phyloP scores from a whole-genome alignment of 2,888 invertebrate genomes.

The Drosophila hamatofila region DNA sequence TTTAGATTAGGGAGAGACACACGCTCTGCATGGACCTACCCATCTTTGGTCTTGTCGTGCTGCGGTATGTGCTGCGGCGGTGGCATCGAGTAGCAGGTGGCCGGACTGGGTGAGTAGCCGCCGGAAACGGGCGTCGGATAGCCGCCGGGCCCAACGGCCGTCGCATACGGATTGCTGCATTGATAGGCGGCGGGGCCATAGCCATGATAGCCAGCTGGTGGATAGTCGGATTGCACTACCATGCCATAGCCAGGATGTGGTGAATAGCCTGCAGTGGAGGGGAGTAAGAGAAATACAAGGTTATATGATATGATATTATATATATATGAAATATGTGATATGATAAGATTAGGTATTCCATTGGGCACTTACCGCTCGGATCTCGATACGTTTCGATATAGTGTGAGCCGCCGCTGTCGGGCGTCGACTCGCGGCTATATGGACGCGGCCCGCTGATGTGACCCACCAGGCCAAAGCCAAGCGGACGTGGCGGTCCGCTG shows the following conservation, averaged over 20 bases:
- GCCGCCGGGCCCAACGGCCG: conserved; percentile 86
- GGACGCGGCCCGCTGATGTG: conserved; percentile 88
- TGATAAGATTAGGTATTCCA: background rate
- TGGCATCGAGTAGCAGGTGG: conserved; percentile 94
- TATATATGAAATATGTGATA: background rate
- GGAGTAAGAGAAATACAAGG: background rate
- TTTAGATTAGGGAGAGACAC: conserved; percentile 41
- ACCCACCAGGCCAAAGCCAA: conserved; percentile 87
- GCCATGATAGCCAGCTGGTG: conserved; percentile 90
- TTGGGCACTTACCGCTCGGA: conserved; percentile 89
- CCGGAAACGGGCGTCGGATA: conserved; percentile 90
- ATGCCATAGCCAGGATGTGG: conserved; percentile 94
- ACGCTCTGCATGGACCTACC: conserved; percentile 78
- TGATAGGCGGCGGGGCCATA: conserved; percentile 89
- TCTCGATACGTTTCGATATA: conserved; percentile 95
- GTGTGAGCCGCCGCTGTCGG: conserved; percentile 95
- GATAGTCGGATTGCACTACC: conserved; percentile 92
- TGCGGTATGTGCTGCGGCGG: conserved; percentile 91
- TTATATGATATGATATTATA: background rate
- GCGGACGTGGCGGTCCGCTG: conserved; percentile 88
- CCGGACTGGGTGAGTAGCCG: conserved; percentile 89
- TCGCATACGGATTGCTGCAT: conserved; percentile 86
- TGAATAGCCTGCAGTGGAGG: conserved; percentile 89
- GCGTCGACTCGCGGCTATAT: conserved; percentile 95
- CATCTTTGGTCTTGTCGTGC: conserved; percentile 89